Evolutionary conservation across 2,888 invertebrate species (phyloP), one percentile per base, ranked within the genome.

Genomic region (Meiosimyza decipiens): DNA sequence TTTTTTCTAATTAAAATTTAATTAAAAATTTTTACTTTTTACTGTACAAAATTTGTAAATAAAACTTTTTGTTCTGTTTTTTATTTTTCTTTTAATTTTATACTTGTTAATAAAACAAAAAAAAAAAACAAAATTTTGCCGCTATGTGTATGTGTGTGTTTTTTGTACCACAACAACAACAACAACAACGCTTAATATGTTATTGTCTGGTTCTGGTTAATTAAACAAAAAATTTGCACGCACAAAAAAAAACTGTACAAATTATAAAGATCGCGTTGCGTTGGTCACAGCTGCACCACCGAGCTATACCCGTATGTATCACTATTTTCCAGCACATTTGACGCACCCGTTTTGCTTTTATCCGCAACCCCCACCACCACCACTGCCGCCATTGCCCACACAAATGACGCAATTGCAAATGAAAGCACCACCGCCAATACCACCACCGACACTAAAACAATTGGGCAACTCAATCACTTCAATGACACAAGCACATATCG

Each of bases 261-360:
- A 62, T 52, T 60, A 54, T 49, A 71, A 76, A 92, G 91, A 92
- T 90, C 90, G 90, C 79, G 89, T 91, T 83, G 91, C 91, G 79
- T 87, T 91, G 82, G 90, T 90, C 78, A 89, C 89, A 77, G 89
- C 90, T 79, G 88, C 90, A 81, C 90, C 90, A 79, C 90, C 90
- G 79, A 90, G 90, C 85, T 90, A 90, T 87, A 90, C 89, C 84
- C 89, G 90, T 85, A 89, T 90, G 87, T 89, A 89, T 85, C 90
- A 90, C 86, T 90, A 89, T 88, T 90, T 90, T 86, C 88, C 88
- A 84, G 87, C 87, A 85, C 89, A 88, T 81, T 87, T 88, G 86
- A 86, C 88, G 83, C 88, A 88, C 82, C 88, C 88, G 82, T 86
- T 86, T 80, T 87, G 87, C 81, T 87, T 86, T 82, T 87, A 87